Evolutionary conservation across 2,888 invertebrate genomes (phyloP).

Genomic region (Zeuzera pyrina): DNA sequence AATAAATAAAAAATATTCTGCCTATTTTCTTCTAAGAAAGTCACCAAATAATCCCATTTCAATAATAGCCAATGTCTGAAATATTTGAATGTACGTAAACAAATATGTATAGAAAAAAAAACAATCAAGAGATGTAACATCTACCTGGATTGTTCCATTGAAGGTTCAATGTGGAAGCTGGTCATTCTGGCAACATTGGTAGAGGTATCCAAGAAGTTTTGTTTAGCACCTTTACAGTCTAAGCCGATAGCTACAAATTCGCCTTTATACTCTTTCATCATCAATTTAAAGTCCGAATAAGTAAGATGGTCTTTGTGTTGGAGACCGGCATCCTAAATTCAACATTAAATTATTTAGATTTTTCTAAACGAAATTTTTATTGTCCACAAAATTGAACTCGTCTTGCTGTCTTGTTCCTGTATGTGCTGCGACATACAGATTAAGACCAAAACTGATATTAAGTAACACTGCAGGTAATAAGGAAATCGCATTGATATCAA

Average conservation of each 20-base stretch:
- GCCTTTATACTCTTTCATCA: conserved; percentile 98
- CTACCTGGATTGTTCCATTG: conserved; percentile 77
- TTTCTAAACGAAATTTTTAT: no score
- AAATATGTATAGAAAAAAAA: background rate
- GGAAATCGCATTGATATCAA: no score
- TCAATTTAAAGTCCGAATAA: conserved; percentile 92
- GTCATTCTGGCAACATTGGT: conserved; percentile 97
- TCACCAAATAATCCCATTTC: conserved; percentile 90
- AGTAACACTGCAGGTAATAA: no score
- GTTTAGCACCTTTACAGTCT: conserved; percentile 95
- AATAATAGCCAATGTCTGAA: conserved; percentile 79
- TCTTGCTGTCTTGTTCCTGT: no score
- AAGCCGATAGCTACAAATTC: conserved; percentile 95
- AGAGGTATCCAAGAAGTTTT: conserved; percentile 94
- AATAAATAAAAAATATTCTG: conserved; percentile 97
- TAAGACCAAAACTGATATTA: no score
- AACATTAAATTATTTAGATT: no score
- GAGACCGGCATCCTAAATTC: conserved; percentile 87
- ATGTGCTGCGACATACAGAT: no score
- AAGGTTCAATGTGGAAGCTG: conserved; percentile 91
- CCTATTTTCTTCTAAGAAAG: conserved; percentile 95
- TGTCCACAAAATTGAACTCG: no score
- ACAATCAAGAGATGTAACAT: background rate
- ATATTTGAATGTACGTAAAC: conserved; percentile 9
- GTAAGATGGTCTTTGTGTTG: conserved; percentile 92